phyloP scores from a whole-genome alignment of 1,140 invertebrate species.

The Protaetia brevitarsis region DNA sequence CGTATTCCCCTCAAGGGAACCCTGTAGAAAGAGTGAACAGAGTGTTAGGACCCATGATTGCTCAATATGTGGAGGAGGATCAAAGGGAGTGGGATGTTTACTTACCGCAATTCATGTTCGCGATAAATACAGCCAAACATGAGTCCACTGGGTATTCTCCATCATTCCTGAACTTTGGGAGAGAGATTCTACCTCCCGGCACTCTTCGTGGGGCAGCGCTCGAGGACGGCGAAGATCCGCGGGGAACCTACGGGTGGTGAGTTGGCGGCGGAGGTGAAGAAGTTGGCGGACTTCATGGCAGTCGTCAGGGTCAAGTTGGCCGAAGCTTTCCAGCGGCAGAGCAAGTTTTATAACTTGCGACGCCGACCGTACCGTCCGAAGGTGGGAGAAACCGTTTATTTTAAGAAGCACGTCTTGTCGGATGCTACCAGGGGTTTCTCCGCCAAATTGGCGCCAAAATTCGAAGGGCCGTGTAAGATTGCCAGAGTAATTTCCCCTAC shows the following conservation, averaged over 20 bases:
- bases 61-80: slow-evolving; percentile 34
- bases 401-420: slow-evolving; percentile 3
- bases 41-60: slow-evolving; percentile 35
- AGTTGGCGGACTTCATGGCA: neutral
- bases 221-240: neutral
- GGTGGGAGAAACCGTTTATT: slow-evolving; percentile 17
- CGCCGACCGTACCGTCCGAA: neutral
- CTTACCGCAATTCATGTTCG: slow-evolving; percentile 32
- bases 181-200: slow-evolving; percentile 23
- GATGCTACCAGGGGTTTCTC: slow-evolving; percentile 7
- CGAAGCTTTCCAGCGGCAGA: neutral
- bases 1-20: slow-evolving; percentile 11
- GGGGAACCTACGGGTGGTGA: too few relatives aligned
- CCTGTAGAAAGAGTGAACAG: slow-evolving; percentile 36
- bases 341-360: slow-evolving; percentile 21
- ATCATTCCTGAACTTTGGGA: slow-evolving; percentile 25
- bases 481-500: neutral
- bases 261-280: neutral
- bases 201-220: neutral
- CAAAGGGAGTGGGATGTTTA: slow-evolving; percentile 39
- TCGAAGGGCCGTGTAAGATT: neutral
- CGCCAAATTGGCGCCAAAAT: neutral
- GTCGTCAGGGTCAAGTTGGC: neutral
- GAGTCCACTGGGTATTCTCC: slow-evolving; percentile 39
- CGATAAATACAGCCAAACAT: slow-evolving; percentile 36